These are phyloP conservation scores for Eristalinus sepulchralis DNA, from an alignment of 2,888 invertebrate genomes.

Conservation along the genomic window DNA sequence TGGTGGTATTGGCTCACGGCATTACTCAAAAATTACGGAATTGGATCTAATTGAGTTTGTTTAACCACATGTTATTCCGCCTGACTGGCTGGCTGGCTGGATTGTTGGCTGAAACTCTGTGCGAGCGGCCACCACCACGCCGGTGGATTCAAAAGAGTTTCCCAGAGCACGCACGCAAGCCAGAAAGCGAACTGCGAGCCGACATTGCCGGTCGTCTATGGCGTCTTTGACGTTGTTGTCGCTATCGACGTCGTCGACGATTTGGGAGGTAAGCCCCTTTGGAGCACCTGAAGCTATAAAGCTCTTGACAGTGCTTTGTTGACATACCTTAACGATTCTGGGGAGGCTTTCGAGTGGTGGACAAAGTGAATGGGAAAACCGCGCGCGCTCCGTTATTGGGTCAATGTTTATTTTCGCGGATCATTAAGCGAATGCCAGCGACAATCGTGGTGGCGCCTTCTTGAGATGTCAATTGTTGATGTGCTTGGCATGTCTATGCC, in stretches of 20 bases:
- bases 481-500: too few species aligned
- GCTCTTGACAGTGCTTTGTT: slow-evolving; percentile 16
- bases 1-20: slow-evolving; percentile 18
- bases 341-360: slow-evolving; percentile 22
- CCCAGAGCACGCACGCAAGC: slow-evolving; percentile 21
- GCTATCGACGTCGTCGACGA: neutral
- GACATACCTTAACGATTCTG: slow-evolving; percentile 18
- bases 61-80: slow-evolving; percentile 58
- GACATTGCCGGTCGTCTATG: neutral
- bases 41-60: slow-evolving; percentile 69
- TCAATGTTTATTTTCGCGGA: slow-evolving; percentile 48
- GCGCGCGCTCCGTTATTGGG: slow-evolving; percentile 18
- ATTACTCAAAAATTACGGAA: slow-evolving; percentile 69
- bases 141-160: neutral
- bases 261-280: slow-evolving; percentile 23
- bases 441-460: slow-evolving; percentile 47
- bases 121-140: neutral
- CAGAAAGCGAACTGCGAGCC: neutral
- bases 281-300: slow-evolving; percentile 23
- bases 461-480: neutral
- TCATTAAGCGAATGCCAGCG: slow-evolving; percentile 48
- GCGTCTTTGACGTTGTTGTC: neutral
- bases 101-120: neutral
- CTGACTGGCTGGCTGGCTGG: slow-evolving; percentile 13
- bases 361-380: slow-evolving; percentile 60